A percentile compares a stretch with the other conserved stretches of the same genome.
Evolutionary conservation across 2,888 invertebrate species (phyloP).

Genomic region (Chrysotoxum bicinctum): DNA sequence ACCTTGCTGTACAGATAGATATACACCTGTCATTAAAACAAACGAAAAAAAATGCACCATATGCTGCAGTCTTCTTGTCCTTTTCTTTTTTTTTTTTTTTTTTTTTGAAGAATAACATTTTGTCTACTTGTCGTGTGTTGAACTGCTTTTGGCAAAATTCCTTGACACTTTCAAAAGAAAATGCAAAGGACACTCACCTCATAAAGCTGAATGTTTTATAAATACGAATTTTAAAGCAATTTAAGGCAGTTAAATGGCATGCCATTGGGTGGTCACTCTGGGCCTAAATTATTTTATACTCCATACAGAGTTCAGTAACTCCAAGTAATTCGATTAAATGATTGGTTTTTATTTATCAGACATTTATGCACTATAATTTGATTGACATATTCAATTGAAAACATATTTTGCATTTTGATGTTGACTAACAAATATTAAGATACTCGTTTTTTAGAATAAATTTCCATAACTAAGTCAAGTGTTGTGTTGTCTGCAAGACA

Average conservation of each 20-base stretch:
- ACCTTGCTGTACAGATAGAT: neutral
- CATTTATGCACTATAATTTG: neutral
- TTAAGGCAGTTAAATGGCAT: neutral
- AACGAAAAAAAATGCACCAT: slow-evolving; percentile 5
- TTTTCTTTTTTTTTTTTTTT: neutral
- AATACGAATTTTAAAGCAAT: neutral
- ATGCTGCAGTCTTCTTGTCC: slow-evolving; percentile 7
- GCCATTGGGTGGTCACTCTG: neutral
- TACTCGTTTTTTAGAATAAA: neutral
- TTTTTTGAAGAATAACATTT: neutral
- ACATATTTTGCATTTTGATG: neutral
- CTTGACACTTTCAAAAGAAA: neutral
- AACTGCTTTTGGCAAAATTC: neutral
- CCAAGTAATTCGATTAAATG: neutral
- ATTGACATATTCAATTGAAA: neutral
- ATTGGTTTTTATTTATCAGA: neutral
- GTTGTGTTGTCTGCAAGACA: slow-evolving; percentile 2
- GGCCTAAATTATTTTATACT: neutral
- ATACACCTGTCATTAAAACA: slow-evolving; percentile 7
- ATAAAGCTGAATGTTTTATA: neutral
- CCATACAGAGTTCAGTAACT: neutral
- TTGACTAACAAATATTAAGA: neutral
- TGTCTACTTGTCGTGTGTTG: slow-evolving; percentile 1
- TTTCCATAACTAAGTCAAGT: slow-evolving; percentile 1
- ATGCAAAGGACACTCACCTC: neutral